These are phyloP conservation scores for Fopius arisanus DNA, from an alignment of 1,140 invertebrate species.

Conservation along the genomic window DNA sequence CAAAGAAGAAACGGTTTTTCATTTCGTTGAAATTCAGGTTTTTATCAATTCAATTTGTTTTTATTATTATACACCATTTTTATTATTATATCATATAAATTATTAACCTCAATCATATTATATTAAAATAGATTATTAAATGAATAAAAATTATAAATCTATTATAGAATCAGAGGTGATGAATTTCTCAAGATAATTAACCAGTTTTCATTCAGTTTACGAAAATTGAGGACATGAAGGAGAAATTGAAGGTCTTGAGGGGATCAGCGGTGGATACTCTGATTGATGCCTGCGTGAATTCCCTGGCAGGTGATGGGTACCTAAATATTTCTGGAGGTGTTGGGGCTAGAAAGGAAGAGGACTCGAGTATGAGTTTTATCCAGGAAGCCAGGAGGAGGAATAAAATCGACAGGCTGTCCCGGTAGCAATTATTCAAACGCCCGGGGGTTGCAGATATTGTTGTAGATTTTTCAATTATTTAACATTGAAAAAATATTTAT, in stretches of 20 bases:
- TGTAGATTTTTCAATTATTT: too few species aligned
- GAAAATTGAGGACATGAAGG: slow-evolving; percentile 64
- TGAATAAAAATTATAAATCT: too few species aligned
- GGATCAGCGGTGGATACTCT: slow-evolving; percentile 71
- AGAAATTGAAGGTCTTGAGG: slow-evolving; percentile 69
- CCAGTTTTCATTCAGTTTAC: slow-evolving; percentile 55
- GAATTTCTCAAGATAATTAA: not conserved
- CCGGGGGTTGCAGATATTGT: too few species aligned
- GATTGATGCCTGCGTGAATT: slow-evolving; percentile 74
- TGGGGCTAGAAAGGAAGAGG: slow-evolving; percentile 52
- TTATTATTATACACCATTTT: too few species aligned
- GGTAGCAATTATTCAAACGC: slow-evolving; percentile 61
- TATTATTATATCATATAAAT: too few species aligned
- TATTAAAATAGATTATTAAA: too few species aligned
- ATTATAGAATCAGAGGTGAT: too few species aligned
- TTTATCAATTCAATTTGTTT: not conserved
- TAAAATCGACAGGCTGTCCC: slow-evolving; percentile 75
- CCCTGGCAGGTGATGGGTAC: slow-evolving; percentile 77
- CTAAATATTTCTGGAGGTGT: slow-evolving; percentile 69
- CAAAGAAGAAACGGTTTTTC: slow-evolving; percentile 71
- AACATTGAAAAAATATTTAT: slow-evolving; percentile 16
- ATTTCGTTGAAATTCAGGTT: slow-evolving; percentile 74
- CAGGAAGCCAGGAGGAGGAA: slow-evolving; percentile 82
- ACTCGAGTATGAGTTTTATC: slow-evolving; percentile 78
- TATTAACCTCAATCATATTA: too few species aligned